Evolutionary conservation across 2,113 vertebrate genomes (phyloP).

Genomic region (Zonotrichia leucophrys): DNA sequence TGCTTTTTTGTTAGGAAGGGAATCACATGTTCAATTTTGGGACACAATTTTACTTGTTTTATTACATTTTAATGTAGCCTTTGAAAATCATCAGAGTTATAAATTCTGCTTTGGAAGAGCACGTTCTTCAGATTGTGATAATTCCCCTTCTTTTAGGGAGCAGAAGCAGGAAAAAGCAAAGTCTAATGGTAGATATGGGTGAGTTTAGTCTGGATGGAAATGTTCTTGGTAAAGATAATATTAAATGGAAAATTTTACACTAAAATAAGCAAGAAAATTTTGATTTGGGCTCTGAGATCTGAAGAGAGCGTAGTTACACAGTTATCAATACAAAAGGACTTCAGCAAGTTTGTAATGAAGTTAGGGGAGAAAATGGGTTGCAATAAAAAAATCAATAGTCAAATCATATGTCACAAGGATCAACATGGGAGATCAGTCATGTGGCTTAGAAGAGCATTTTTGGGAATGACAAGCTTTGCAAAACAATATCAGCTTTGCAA

Average conservation of each 20-base stretch:
- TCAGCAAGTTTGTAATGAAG: neutral
- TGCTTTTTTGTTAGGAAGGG: neutral
- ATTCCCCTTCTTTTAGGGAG: slow-evolving; percentile 29
- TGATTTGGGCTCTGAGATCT: neutral
- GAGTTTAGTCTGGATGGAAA: neutral
- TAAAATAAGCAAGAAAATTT: neutral
- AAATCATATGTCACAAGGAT: neutral
- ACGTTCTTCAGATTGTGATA: slow-evolving; percentile 54
- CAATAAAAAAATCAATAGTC: neutral
- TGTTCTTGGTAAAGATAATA: neutral
- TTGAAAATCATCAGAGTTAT: slow-evolving; percentile 29
- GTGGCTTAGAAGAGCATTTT: neutral
- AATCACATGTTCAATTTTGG: neutral
- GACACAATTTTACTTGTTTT: neutral
- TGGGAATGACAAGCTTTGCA: neutral
- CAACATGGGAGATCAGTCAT: neutral
- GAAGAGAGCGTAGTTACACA: neutral
- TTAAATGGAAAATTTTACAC: neutral
- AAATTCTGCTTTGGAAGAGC: slow-evolving; percentile 41
- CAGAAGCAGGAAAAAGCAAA: neutral
- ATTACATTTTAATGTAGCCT: slow-evolving; percentile 15
- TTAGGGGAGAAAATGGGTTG: neutral
- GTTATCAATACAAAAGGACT: neutral
- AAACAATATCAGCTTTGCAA: neutral
- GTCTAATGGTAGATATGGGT: neutral